Conservation (phyloP, 2,113 vertebrate species). For the Tauraco erythrolophus region DNA sequence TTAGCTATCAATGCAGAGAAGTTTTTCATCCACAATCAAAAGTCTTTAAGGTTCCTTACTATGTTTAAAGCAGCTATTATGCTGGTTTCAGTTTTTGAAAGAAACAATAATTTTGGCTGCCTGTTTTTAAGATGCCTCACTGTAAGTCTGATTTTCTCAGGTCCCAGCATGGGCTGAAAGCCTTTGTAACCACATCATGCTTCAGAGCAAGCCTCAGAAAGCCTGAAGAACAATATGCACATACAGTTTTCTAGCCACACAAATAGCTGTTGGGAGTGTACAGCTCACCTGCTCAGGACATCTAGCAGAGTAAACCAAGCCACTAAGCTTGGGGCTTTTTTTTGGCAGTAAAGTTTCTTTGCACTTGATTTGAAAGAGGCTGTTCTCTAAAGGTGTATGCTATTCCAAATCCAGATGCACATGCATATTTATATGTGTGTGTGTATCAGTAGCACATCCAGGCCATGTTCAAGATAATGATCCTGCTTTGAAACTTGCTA, state of each 20-base stretch:
- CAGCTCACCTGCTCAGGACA: not conserved
- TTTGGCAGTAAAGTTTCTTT: not conserved
- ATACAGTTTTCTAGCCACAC: not conserved
- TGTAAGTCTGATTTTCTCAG: not conserved
- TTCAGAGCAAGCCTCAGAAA: not conserved
- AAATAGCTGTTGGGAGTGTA: not conserved
- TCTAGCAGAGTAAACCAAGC: not conserved
- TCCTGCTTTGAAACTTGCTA: not conserved
- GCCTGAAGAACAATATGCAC: not conserved
- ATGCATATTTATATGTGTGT: not conserved
- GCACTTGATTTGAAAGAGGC: not conserved
- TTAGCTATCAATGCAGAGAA: slow-evolving; percentile 1
- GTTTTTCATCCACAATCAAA: slow-evolving; percentile 21
- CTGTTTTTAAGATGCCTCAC: not conserved
- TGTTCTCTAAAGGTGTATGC: not conserved
- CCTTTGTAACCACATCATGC: not conserved
- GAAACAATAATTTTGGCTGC: not conserved
- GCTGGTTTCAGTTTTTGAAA: not conserved
- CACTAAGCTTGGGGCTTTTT: not conserved
- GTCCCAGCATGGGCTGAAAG: not conserved
- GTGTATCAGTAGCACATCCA: not conserved
- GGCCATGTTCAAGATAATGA: not conserved
- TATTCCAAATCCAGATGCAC: not conserved
- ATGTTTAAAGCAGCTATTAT: slow-evolving; percentile 13
- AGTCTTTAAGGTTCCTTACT: not conserved